Conservation (phyloP, 2,113 vertebrate genomes). For the Tricholaema leucomelas region DNA sequence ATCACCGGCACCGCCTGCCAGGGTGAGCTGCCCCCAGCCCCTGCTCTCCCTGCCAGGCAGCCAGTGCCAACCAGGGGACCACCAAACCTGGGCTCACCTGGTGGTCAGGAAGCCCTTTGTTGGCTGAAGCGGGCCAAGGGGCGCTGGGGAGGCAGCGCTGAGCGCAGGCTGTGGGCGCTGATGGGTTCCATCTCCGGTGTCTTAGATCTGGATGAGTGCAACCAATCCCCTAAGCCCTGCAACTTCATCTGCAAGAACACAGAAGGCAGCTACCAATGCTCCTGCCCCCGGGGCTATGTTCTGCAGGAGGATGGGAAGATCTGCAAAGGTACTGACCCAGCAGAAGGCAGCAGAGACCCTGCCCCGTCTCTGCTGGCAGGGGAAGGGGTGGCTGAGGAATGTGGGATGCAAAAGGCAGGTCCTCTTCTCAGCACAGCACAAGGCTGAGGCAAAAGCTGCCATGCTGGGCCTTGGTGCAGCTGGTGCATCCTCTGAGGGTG, state of each 20-base stretch:
- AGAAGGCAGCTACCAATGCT: constrained; percentile 92
- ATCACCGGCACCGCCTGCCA: constrained; percentile 84
- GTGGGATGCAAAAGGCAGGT: neutral
- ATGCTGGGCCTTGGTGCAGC: neutral
- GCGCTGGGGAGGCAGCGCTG: neutral
- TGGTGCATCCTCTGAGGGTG: no score
- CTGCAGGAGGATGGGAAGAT: constrained; percentile 90
- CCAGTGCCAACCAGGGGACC: neutral
- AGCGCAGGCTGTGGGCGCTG: neutral
- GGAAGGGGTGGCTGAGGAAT: neutral
- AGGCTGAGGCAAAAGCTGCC: neutral
- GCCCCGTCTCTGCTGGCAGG: neutral
- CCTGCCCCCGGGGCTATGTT: constrained; percentile 90
- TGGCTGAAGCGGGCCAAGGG: neutral
- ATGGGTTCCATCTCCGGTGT: neutral
- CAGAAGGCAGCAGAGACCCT: neutral
- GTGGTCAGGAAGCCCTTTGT: neutral
- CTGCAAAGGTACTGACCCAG: constrained; percentile 84
- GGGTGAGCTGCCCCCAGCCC: constrained; percentile 70
- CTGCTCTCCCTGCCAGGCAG: neutral
- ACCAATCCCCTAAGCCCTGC: constrained; percentile 88
- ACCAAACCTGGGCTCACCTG: neutral
- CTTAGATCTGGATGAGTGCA: constrained; percentile 91
- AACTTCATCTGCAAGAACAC: constrained; percentile 97
- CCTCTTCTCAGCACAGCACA: neutral